Evolutionary conservation across 2,113 vertebrate species (phyloP), one percentile per base, ranked within the genome.

Genomic region (Upupa epops): DNA sequence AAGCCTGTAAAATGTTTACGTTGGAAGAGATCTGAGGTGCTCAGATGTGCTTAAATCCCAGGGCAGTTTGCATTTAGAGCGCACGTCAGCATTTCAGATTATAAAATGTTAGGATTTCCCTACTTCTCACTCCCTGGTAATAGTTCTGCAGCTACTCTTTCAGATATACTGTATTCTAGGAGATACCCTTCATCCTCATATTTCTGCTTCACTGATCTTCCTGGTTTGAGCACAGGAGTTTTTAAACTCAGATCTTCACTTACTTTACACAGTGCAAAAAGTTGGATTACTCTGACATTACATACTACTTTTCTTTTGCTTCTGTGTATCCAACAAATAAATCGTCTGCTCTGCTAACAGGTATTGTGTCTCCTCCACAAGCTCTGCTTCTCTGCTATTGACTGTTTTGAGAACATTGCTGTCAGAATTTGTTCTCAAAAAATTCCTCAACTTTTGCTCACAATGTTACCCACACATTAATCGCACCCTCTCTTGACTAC

Each of bases 341-440:
- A 89, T 82, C 49, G 66, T 63, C 42, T 71, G 54, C 9, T 88
- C 25, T 81, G 64, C 48, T 54, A 72, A 78, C 83, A 93, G n/a
- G 8, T 40, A 29, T 19, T 45, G 16, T 46, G 42, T 65, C 73
- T 65, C 13, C 11, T 68, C 48, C 45, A 48, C 58, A 78, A 60
- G 74, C 22, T 26, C 55, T 45, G 46, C 75, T 61, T 71, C 18
- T 88, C 83, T 71, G 73, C 74, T 87, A 22, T 58, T 79, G 69
- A 82, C 86, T 54, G 45, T 51, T 32, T 76, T 69, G 51, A 78
- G 69, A 78, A 77, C 54, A 34, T 7, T 45, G 37, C 66, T 64
- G 58, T 88, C 88, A 92, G 63, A 81, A 90, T 69, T 86, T 76
- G 54, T 70, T 95, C 75, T 71, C 83, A 77, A 86, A 61, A 71